Conservation (phyloP, 1,140 invertebrate species). For the Platyscapa corneri region DNA sequence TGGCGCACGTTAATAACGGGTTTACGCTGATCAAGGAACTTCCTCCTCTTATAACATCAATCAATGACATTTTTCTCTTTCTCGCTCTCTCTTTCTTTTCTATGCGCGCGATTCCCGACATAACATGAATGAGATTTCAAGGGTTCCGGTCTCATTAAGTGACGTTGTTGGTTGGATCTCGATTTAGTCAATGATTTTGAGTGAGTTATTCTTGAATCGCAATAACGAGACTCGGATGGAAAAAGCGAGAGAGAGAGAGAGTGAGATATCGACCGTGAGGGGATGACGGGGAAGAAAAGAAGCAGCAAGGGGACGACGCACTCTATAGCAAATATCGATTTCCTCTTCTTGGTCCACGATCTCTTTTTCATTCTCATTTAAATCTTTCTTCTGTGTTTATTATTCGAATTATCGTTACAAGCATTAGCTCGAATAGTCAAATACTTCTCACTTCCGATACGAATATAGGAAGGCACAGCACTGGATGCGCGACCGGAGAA, state of each 20-base stretch:
- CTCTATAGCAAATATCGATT: slow-evolving; percentile 50
- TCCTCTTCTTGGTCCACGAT: slow-evolving; percentile 33
- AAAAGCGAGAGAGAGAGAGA: slow-evolving; percentile 11
- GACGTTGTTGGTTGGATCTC: slow-evolving; percentile 9
- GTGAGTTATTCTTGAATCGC: slow-evolving; percentile 53
- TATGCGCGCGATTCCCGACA: slow-evolving; percentile 24
- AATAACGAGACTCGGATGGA: slow-evolving; percentile 43
- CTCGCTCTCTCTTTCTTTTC: background rate
- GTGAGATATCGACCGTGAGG: too few species aligned
- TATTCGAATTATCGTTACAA: too few species aligned
- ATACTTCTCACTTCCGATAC: too few species aligned
- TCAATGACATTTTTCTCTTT: slow-evolving; percentile 14
- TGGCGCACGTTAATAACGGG: background rate
- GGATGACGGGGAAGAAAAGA: background rate
- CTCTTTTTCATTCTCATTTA: background rate
- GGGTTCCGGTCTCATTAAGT: slow-evolving; percentile 51
- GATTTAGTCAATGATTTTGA: slow-evolving; percentile 49
- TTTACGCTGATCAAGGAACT: slow-evolving; percentile 16
- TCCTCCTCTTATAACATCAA: slow-evolving; percentile 17
- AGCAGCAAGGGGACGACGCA: background rate
- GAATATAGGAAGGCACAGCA: too few species aligned
- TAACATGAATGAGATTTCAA: slow-evolving; percentile 52
- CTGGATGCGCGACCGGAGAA: background rate
- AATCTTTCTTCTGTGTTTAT: background rate
- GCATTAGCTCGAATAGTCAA: too few species aligned